Evolutionary conservation across 2,888 invertebrate genomes (phyloP), one percentile per base, ranked within the genome.

Genomic region (Drosophila paranaensis): DNA sequence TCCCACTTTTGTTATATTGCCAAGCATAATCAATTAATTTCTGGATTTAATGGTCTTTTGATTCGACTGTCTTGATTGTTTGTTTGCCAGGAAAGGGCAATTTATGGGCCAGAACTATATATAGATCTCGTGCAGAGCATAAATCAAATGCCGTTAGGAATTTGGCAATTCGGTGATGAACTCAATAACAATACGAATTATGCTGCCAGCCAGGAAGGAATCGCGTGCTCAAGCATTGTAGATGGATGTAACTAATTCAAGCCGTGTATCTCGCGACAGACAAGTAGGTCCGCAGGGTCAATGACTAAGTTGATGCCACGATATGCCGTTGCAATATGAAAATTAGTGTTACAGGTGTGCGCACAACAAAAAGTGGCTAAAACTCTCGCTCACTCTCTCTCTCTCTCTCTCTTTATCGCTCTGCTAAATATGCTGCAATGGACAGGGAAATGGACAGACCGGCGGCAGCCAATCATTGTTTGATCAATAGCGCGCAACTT

Each of bases 401-500:
- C 9, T 2, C 46, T 3, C 14, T 14, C 27, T 14, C 8, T 9
- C 10, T 4, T 10, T n/a, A n/a, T n/a, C 30, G n/a, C 30, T 6
- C 27, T n/a, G 2, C n/a, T 13, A 39, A 27, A 62, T 62, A 62
- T 72, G 43, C 25, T 53, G 25, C 39, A 54, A 54, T 27, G 54
- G 54, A 39, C 54, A 40, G 54, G 54, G 39, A 50, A 20, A 11
- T 53, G 54, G 54, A 39, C 54, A 40, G 51, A 14, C 37, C 25
- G 51, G 71, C 66, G 51, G 71, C 66, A 84, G 64, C 83, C 88
- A 89, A 86, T 86, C 89, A 74, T 74, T 86, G 86, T 86, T 86
- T 86, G 86, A 71, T 86, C 86, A 72, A 86, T 86, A 85, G 33
- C 37, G 67, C 63, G 58, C 74, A 76, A 71, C 70, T 69, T 68